A percentile compares a stretch with the other conserved stretches of the same genome.
Conservation (phyloP, 2,797 vertebrate species). For the Alauda arvensis region DNA sequence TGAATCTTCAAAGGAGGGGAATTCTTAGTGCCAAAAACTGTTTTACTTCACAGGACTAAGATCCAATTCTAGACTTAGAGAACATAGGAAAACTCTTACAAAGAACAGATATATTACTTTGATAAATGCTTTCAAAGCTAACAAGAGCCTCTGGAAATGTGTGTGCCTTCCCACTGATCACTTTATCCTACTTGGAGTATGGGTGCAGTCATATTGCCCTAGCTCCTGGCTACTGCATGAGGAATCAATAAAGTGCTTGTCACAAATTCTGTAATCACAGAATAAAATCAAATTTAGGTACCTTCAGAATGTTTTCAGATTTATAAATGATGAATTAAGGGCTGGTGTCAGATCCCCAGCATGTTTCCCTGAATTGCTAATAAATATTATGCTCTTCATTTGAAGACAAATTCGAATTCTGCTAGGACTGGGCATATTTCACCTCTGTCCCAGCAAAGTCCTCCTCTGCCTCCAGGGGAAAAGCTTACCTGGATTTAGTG, state of each 20-base stretch:
- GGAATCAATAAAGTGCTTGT: constrained; percentile 29
- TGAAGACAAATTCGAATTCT: constrained; percentile 7
- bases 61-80: not conserved
- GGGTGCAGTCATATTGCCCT: not conserved
- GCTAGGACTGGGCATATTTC: not conserved
- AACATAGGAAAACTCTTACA: not conserved
- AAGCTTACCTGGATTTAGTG: not conserved
- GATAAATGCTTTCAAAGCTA: constrained; percentile 2
- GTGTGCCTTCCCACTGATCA: not conserved
- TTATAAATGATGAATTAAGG: not conserved
- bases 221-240: not conserved
- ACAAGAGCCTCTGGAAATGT: constrained; percentile 1
- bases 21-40: not conserved
- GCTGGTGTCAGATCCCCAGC: not conserved
- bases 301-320: not conserved
- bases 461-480: not conserved
- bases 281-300: not conserved
- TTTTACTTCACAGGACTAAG: not conserved
- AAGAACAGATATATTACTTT: not conserved
- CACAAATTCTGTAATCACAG: not conserved
- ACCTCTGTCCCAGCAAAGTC: not conserved
- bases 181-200: not conserved
- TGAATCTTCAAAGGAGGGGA: not conserved
- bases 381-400: not conserved
- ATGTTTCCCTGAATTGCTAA: not conserved